Base-by-base conservation (phyloP, 2,113 vertebrate genomes). In the Colius striatus region DNA sequence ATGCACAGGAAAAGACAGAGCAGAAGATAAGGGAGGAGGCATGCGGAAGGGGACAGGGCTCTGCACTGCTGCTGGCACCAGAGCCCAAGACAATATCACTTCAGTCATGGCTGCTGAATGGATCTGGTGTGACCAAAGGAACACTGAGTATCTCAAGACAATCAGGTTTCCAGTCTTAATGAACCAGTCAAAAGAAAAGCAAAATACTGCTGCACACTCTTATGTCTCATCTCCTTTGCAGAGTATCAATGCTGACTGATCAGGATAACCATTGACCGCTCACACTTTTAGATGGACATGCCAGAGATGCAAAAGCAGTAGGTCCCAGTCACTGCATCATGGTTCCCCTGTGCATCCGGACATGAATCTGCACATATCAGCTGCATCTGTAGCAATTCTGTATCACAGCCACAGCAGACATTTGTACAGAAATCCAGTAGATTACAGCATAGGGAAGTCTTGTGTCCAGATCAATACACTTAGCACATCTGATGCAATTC, bases 241-340 rank as follows among this genome's bases (percentile, higher is more conserved):
- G 55, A 71, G 47, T 4, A 1, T 3, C 6, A 11, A 43, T 2
- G 1, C 10, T 76, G 38, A 76, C 18, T 0, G 4, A 27, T 15
- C 15, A 36, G 32, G 38, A 17, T 13, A 79, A 54, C 34, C 74
- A 75, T 20, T 0, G 2, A 48, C 50, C 53, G 58, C 38, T 22
- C 18, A 41, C 12, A 11, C 34, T 53, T 38, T 19, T 13, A 45
- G 82, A 12, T 3, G 6, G 60, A 78, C 12, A 34, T 38, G 9
- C 18, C 30, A 43, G 8, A 68, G 48, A 30, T n/a, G n/a, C 34
- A 82, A 87, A 87, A 63, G 48, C 26, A 50, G 12, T 36, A 50
- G 14, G 75, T 76, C 41, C 27, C 19, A 61, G 57, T 16, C 57
- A n/a, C 9, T 58, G 62, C 71, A 54, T 10, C 2, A 10, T 4